These are phyloP conservation scores for Tyto alba DNA, from an alignment of 2,113 vertebrate species.

Conservation along the genomic window DNA sequence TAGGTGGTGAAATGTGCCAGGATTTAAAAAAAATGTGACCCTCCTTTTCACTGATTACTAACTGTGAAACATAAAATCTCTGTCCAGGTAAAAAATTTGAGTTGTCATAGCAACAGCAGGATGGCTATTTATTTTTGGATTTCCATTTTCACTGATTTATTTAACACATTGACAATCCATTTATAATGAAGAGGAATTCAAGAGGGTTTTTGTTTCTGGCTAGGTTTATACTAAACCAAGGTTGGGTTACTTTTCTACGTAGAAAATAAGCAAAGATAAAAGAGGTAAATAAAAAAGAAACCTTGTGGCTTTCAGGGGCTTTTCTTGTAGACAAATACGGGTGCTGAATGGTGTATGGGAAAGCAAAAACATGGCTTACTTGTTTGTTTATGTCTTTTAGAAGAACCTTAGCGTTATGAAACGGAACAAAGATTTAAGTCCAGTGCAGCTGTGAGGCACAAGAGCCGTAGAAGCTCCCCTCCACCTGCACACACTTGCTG, in stretches of 20 bases:
- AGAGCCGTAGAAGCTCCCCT: not conserved
- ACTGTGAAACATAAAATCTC: constrained; percentile 67
- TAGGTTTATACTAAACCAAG: not conserved
- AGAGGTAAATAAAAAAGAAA: constrained; percentile 28
- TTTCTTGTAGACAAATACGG: not conserved
- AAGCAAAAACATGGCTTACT: not conserved
- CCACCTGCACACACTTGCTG: not conserved
- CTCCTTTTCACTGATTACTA: not conserved
- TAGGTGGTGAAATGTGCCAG: constrained; percentile 18
- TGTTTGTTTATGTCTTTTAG: not conserved
- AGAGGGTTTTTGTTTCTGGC: constrained; percentile 34
- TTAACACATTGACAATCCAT: constrained; percentile 66
- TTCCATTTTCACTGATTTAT: constrained; percentile 65
- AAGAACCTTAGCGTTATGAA: not conserved
- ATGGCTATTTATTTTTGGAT: constrained; percentile 62
- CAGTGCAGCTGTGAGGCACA: not conserved
- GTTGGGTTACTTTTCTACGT: constrained; percentile 14
- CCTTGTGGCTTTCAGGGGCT: not conserved
- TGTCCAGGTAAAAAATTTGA: constrained; percentile 66
- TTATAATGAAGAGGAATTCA: constrained; percentile 56
- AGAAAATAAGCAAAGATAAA: constrained; percentile 22
- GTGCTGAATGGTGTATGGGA: not conserved
- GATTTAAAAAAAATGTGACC: not conserved
- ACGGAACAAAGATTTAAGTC: not conserved
- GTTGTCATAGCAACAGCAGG: constrained; percentile 67